phyloP scores from a whole-genome alignment of 1,140 invertebrate genomes.

The Pachypeltis micranthus region DNA sequence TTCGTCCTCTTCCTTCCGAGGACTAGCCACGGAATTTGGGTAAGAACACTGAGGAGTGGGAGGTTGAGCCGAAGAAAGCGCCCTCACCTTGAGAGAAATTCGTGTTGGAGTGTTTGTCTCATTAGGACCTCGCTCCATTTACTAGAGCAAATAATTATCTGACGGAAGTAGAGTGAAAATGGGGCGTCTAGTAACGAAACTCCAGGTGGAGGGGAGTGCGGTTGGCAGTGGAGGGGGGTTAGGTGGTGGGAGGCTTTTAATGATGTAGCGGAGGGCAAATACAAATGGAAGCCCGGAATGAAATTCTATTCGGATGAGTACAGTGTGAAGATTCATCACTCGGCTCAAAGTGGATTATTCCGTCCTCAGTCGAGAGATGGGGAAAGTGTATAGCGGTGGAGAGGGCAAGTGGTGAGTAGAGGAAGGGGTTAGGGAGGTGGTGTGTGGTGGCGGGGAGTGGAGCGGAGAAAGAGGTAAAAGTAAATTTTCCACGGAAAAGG shows the following conservation, averaged over 20 bases:
- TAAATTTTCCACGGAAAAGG: not conserved
- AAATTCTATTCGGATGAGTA: not conserved
- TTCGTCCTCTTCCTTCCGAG: too few relatives aligned
- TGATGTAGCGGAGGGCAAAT: not conserved
- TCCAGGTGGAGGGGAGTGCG: not conserved
- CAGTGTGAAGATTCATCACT: not conserved
- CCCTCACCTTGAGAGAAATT: not conserved
- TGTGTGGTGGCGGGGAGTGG: too few relatives aligned
- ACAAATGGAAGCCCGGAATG: not conserved
- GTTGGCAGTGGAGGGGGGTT: not conserved
- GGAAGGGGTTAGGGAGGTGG: too few relatives aligned
- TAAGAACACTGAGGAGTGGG: too few relatives aligned
- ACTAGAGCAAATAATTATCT: not conserved
- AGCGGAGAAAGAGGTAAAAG: not conserved
- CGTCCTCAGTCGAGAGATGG: too few relatives aligned
- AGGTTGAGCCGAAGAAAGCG: too few relatives aligned
- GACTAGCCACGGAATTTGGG: too few relatives aligned
- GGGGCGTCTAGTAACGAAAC: not conserved
- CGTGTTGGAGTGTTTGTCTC: not conserved
- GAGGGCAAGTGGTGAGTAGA: too few relatives aligned
- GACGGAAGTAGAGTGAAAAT: not conserved
- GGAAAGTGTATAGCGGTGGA: not conserved
- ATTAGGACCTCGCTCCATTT: not conserved
- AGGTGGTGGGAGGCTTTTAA: not conserved
- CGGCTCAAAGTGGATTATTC: not conserved